Conservation (phyloP, 53 echinoderm and acorn worm genomes). For the Holothuria leucospilota region DNA sequence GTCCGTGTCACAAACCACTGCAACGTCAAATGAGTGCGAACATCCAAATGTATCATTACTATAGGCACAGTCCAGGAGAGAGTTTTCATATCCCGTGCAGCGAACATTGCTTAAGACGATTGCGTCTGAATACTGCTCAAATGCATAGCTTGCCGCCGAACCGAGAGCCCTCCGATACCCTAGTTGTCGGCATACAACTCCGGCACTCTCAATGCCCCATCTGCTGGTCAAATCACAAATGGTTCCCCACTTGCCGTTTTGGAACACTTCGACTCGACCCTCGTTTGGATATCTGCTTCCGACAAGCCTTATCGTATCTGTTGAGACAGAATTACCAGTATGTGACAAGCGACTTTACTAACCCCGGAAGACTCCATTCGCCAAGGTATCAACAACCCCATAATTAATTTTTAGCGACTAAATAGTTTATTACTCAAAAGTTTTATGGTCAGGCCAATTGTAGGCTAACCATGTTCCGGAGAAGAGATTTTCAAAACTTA, state of each 20-base stretch:
- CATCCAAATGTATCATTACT: neutral
- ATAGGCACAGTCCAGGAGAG: neutral
- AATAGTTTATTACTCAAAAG: no score
- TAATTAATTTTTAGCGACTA: no score
- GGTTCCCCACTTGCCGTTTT: slow-evolving; percentile 22
- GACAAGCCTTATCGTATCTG: slow-evolving; percentile 21
- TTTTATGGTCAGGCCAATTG: no score
- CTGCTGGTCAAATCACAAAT: slow-evolving; percentile 14
- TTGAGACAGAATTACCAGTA: neutral
- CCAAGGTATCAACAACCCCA: no score
- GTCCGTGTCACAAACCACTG: neutral
- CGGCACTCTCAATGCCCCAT: neutral
- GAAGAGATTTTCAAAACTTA: no score
- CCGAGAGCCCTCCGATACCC: neutral
- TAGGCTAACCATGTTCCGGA: no score
- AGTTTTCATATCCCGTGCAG: slow-evolving; percentile 7
- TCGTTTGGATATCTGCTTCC: neutral
- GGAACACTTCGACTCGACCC: slow-evolving; percentile 38
- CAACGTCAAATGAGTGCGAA: slow-evolving; percentile 1
- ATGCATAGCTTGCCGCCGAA: neutral
- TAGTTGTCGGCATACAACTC: slow-evolving; percentile 30
- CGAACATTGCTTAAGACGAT: neutral
- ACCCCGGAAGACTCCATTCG: no score
- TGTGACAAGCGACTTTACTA: no score
- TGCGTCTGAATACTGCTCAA: slow-evolving; percentile 21